phyloP scores from a whole-genome alignment of 2,888 invertebrate genomes.

The Tanytarsus gracilentus region DNA sequence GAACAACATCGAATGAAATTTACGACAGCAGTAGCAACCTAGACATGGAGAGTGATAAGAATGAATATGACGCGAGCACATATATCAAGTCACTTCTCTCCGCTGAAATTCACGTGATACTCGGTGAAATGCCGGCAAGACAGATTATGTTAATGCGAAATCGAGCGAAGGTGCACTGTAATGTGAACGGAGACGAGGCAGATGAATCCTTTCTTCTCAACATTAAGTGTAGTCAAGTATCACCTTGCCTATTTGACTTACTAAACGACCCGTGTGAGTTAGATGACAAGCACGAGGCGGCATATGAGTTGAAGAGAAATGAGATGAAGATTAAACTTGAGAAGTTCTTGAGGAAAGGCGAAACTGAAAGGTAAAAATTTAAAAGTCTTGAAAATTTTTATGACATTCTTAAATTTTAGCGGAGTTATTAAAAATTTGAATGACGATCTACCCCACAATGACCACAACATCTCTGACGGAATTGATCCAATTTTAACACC shows the following conservation, averaged over 20 bases:
- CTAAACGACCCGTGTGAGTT: conserved; percentile 13
- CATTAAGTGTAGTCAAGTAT: conserved; percentile 1
- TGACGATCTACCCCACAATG: not conserved
- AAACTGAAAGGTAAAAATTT: too few species aligned
- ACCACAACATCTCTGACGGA: too few species aligned
- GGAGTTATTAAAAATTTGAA: too few species aligned
- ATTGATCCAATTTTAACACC: not conserved
- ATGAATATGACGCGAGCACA: not conserved
- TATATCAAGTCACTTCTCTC: not conserved
- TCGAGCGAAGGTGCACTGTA: conserved; percentile 18
- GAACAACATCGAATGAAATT: not conserved
- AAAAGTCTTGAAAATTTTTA: too few species aligned
- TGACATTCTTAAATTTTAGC: too few species aligned
- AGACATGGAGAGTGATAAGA: not conserved
- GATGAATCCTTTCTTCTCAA: not conserved
- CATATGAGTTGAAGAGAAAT: not conserved
- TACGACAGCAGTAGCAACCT: not conserved
- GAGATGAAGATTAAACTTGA: not conserved
- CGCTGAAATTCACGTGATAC: not conserved
- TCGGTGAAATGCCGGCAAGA: not conserved
- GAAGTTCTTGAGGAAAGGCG: not conserved
- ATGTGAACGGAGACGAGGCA: not conserved
- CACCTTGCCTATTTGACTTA: conserved; percentile 16
- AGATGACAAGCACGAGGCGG: conserved; percentile 8
- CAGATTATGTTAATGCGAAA: not conserved